These are phyloP conservation scores for Pristiophorus japonicus DNA, from an alignment of 2,113 vertebrate genomes.

Conservation along the genomic window DNA sequence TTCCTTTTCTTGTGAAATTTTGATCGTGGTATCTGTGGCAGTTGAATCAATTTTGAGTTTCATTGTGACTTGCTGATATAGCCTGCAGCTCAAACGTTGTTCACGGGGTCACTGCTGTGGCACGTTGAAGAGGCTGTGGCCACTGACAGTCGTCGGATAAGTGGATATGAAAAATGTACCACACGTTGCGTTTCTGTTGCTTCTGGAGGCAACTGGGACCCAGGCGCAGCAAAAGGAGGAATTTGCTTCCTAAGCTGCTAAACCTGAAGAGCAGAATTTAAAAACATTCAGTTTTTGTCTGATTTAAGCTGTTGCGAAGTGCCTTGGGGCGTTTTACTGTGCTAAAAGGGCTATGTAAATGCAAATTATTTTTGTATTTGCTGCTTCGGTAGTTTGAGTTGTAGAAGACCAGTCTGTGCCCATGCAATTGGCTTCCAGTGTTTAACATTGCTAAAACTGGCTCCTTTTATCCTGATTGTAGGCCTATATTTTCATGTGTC, in stretches of 20 bases:
- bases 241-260: neutral
- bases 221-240: neutral
- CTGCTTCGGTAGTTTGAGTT: neutral
- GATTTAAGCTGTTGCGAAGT: neutral
- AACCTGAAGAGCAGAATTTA: neutral
- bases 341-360: neutral
- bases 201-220: neutral
- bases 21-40: neutral
- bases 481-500: neutral
- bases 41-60: constrained; percentile 16
- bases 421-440: neutral
- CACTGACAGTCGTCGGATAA: neutral
- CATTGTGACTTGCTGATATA: neutral
- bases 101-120: constrained; percentile 12
- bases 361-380: neutral
- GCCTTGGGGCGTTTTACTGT: neutral
- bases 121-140: neutral
- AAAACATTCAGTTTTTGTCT: neutral
- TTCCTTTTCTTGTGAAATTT: neutral
- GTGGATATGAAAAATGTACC: constrained; percentile 2
- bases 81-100: neutral
- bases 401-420: neutral
- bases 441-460: neutral
- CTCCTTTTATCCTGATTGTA: neutral
- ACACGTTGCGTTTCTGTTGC: neutral